These are phyloP conservation scores for Akabosia matsudoensis DNA, from an alignment of 1,140 invertebrate genomes.

Conservation along the genomic window DNA sequence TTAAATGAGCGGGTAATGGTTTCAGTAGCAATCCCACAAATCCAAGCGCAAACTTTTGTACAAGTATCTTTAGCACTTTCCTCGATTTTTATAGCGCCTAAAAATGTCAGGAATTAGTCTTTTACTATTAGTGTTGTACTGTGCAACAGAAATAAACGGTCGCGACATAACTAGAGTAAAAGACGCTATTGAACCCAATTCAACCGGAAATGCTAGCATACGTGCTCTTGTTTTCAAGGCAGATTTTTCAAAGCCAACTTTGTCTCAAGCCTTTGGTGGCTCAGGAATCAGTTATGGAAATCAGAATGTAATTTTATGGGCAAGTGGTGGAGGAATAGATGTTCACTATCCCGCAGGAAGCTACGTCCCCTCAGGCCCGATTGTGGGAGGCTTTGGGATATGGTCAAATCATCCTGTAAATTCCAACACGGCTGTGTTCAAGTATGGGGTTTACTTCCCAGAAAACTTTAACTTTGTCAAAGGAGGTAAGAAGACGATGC, in stretches of 20 bases:
- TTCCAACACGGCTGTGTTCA: slow-evolving; percentile 21
- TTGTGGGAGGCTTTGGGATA: slow-evolving; percentile 32
- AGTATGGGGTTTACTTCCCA: slow-evolving; percentile 33
- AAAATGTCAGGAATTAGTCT: too few species aligned
- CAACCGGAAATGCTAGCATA: not conserved
- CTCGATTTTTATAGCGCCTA: too few species aligned
- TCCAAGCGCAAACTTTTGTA: too few species aligned
- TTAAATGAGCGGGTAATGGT: too few species aligned
- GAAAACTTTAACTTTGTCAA: slow-evolving; percentile 37
- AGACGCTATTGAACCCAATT: too few species aligned
- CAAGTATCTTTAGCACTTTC: too few species aligned
- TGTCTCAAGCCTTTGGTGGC: slow-evolving; percentile 19
- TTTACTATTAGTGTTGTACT: too few species aligned
- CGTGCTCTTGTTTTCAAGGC: slow-evolving; percentile 12
- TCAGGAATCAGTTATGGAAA: slow-evolving; percentile 27
- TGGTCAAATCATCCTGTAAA: slow-evolving; percentile 24
- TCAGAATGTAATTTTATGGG: slow-evolving; percentile 34
- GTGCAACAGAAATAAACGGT: too few species aligned
- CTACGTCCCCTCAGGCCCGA: slow-evolving; percentile 26
- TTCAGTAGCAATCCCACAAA: too few species aligned
- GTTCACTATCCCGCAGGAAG: slow-evolving; percentile 32
- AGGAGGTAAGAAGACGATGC: slow-evolving; percentile 28
- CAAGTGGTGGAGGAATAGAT: slow-evolving; percentile 35
- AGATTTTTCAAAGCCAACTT: slow-evolving; percentile 20
- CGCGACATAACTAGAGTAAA: too few species aligned